These are phyloP conservation scores for Dermatemys mawii DNA, from an alignment of 2,113 vertebrate genomes.

Conservation along the genomic window DNA sequence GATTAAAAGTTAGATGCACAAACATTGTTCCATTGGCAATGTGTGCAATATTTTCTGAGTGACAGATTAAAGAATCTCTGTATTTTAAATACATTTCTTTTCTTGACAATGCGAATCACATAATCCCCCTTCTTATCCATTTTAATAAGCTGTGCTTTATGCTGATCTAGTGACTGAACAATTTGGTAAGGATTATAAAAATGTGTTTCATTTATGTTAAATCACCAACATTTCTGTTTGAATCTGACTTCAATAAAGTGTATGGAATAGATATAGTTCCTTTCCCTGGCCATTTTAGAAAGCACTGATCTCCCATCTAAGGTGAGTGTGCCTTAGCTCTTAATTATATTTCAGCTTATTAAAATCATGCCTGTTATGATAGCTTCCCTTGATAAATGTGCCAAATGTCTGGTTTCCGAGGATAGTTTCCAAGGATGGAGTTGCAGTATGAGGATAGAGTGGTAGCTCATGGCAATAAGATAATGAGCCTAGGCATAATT, in stretches of 20 bases:
- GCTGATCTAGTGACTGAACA: constrained; percentile 58
- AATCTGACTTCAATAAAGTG: constrained; percentile 32
- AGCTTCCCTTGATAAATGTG: not conserved
- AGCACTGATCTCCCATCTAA: constrained; percentile 1
- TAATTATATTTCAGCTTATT: not conserved
- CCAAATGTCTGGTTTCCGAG: not conserved
- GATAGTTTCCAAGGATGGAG: not conserved
- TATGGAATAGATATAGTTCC: not conserved
- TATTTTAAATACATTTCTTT: constrained; percentile 53
- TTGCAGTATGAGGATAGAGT: not conserved
- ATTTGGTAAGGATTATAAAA: constrained; percentile 75
- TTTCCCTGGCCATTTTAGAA: not conserved
- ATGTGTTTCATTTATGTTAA: constrained; percentile 60
- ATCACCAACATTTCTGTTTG: constrained; percentile 35
- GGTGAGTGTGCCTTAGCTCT: not conserved
- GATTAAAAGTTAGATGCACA: constrained; percentile 45
- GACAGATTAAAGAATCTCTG: constrained; percentile 66
- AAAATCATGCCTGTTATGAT: not conserved
- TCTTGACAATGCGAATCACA: constrained; percentile 47
- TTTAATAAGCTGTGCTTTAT: constrained; percentile 67
- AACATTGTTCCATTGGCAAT: not conserved
- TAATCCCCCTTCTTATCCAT: constrained; percentile 61
- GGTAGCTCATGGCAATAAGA: not conserved
- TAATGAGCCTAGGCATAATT: rapidly evolving
- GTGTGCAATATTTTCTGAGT: constrained; percentile 35